Percentiles rank a stretch among this genome's conserved stretches.
Conservation (phyloP, 2,888 invertebrate genomes). For the Leptopilina syphax region DNA sequence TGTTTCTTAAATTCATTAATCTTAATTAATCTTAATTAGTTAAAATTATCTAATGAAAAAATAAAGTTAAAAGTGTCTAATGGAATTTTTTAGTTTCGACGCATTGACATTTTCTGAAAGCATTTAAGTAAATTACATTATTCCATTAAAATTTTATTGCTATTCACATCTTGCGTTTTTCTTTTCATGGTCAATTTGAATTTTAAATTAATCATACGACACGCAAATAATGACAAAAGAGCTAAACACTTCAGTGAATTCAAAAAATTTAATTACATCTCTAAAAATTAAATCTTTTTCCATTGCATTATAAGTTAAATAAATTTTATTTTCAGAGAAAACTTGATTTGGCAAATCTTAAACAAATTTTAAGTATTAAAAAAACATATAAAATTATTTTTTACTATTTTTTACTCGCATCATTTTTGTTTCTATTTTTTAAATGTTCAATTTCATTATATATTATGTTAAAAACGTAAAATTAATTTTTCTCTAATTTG, state of each 20-base stretch:
- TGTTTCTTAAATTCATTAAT: no score
- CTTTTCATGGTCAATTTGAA: constrained; percentile 3
- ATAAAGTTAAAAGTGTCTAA: not conserved
- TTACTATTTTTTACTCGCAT: no score
- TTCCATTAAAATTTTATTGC: constrained; percentile 9
- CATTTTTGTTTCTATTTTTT: no score
- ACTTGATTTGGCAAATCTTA: no score
- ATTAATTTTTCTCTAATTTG: no score
- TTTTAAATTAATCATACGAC: not conserved
- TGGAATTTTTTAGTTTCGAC: not conserved
- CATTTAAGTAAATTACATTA: constrained; percentile 4
- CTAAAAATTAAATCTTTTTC: not conserved
- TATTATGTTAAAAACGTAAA: no score
- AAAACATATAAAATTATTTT: no score
- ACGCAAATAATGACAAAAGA: not conserved
- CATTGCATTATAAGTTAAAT: not conserved
- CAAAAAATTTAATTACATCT: not conserved
- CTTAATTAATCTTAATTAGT: no score
- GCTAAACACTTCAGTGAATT: no score
- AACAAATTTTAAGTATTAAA: no score
- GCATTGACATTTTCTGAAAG: not conserved
- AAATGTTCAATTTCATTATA: no score
- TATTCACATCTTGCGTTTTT: not conserved
- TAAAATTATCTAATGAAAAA: not conserved
- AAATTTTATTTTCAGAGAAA: not conserved